Evolutionary conservation across 2,113 vertebrate species (phyloP).

Genomic region (Regulus satrapa): DNA sequence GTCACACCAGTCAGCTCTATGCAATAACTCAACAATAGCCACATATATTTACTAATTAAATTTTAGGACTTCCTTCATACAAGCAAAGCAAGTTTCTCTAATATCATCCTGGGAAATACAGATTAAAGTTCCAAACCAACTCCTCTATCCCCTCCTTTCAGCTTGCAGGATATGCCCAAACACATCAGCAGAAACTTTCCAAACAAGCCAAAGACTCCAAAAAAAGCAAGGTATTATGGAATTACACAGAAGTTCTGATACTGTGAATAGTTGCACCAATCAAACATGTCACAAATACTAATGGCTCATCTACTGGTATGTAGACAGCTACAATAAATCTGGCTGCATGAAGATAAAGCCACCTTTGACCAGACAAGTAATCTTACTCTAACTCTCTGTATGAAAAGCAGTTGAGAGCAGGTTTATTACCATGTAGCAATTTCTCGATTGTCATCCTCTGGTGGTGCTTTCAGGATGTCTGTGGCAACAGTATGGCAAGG

Average conservation of each 20-base stretch:
- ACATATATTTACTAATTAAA: not conserved
- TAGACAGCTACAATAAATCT: not conserved
- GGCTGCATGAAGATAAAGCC: not conserved
- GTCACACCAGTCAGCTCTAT: not conserved
- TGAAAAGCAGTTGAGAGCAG: not conserved
- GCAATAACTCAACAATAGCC: not conserved
- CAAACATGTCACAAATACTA: not conserved
- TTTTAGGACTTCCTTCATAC: not conserved
- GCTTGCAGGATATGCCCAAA: not conserved
- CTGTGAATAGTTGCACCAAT: not conserved
- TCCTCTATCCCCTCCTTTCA: not conserved
- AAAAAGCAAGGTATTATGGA: not conserved
- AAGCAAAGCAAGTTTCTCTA: not conserved
- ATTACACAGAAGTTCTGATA: not conserved
- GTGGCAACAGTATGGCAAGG: conserved; percentile 94
- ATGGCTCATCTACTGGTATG: not conserved
- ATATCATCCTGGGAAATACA: not conserved
- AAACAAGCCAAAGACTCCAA: not conserved
- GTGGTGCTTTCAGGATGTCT: conserved; percentile 97
- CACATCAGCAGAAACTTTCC: not conserved
- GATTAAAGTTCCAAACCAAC: not conserved
- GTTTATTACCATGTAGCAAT: conserved; percentile 97
- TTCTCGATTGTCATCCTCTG: conserved; percentile 98
- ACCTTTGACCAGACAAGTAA: not conserved
- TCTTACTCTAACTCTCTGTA: not conserved